Percentiles rank a stretch among this genome's conserved stretches.
Conservation (phyloP, 2,888 invertebrate species). For the Pseudococcus viburni region DNA sequence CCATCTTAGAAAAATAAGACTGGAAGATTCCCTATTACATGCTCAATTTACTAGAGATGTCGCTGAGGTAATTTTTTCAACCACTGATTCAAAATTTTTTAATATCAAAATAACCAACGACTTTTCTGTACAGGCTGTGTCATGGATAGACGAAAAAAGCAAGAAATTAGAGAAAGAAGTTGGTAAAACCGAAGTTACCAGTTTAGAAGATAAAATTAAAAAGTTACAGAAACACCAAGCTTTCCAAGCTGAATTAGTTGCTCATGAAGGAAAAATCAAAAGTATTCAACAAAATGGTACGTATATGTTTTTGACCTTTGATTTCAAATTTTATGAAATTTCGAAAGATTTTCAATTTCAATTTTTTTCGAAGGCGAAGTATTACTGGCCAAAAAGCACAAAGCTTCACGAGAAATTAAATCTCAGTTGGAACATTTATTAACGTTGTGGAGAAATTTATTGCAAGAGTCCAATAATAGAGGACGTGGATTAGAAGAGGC, state of each 20-base stretch:
- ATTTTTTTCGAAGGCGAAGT: slow-evolving; percentile 75
- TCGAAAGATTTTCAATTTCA: not conserved
- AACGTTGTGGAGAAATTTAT: slow-evolving; percentile 82
- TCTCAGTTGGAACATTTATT: slow-evolving; percentile 80
- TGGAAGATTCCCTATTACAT: slow-evolving; percentile 86
- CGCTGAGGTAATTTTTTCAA: slow-evolving; percentile 75
- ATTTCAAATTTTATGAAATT: not conserved
- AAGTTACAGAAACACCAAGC: slow-evolving; percentile 95
- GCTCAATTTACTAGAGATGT: slow-evolving; percentile 94
- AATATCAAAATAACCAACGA: not conserved
- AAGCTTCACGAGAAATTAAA: slow-evolving; percentile 79
- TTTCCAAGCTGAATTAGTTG: slow-evolving; percentile 91
- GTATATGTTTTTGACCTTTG: not conserved
- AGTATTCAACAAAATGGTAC: slow-evolving; percentile 78
- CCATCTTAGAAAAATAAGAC: slow-evolving; percentile 77
- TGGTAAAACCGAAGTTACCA: slow-evolving; percentile 80
- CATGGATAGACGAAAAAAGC: slow-evolving; percentile 93
- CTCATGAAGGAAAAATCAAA: slow-evolving; percentile 87
- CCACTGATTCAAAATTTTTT: not conserved
- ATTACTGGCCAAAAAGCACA: slow-evolving; percentile 80
- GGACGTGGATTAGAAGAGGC: slow-evolving; percentile 95
- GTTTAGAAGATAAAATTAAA: slow-evolving; percentile 94
- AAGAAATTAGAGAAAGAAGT: slow-evolving; percentile 88
- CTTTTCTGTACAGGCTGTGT: slow-evolving; percentile 76
- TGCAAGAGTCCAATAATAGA: slow-evolving; percentile 79